Evolutionary conservation across 2,888 invertebrate genomes (phyloP).

Genomic region (Tinea trinotella): DNA sequence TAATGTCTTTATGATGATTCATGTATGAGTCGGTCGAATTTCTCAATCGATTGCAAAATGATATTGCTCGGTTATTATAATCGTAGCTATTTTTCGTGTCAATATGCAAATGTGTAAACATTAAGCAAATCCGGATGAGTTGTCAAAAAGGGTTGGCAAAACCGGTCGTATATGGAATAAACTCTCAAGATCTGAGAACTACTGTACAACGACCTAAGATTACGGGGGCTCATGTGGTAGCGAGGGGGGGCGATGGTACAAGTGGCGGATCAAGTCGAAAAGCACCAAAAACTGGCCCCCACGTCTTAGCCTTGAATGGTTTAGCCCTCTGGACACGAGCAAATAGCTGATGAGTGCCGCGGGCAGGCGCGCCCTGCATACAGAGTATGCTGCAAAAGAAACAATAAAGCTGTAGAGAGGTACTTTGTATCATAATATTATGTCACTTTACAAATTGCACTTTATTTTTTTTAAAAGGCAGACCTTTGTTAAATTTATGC

Average conservation of each 20-base stretch:
- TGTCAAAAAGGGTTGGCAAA: not conserved
- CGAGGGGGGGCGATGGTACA: conserved; percentile 27
- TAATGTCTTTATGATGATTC: too few species aligned
- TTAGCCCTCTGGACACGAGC: conserved; percentile 69
- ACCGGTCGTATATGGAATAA: not conserved
- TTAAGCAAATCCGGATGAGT: too few species aligned
- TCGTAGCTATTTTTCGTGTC: too few species aligned
- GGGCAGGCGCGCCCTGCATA: conserved; percentile 67
- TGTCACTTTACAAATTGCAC: too few species aligned
- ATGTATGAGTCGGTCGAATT: too few species aligned
- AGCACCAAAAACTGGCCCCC: conserved; percentile 68
- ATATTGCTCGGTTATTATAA: too few species aligned
- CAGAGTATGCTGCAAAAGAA: conserved; percentile 49
- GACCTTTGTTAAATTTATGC: too few species aligned
- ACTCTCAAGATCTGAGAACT: conserved; percentile 11
- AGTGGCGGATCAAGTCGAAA: conserved; percentile 53
- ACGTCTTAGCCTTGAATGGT: conserved; percentile 70
- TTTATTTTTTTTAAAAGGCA: too few species aligned
- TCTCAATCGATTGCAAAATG: too few species aligned
- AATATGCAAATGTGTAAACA: too few species aligned
- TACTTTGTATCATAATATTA: too few species aligned
- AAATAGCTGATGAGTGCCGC: conserved; percentile 70
- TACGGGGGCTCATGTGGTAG: conserved; percentile 20
- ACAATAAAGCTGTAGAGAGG: conserved; percentile 35
- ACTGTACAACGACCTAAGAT: conserved; percentile 18